Percentiles rank a stretch among this genome's conserved stretches.
Evolutionary conservation across 2,888 invertebrate species (phyloP).

Genomic region (Agelastica alni): DNA sequence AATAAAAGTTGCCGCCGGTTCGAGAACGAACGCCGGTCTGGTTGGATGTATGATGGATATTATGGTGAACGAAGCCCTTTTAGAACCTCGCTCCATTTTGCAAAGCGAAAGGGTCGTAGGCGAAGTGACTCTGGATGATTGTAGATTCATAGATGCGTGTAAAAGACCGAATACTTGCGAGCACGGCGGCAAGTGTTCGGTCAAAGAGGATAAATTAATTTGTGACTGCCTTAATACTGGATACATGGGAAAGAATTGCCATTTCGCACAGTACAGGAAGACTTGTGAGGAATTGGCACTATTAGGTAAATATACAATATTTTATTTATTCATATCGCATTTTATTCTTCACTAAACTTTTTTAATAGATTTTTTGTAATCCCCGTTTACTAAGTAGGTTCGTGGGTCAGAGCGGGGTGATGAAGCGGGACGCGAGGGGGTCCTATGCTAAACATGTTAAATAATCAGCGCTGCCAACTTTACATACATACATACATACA

Average conservation of each 20-base stretch:
- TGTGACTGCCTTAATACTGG: constrained; percentile 91
- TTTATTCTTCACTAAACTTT: too few species aligned
- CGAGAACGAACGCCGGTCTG: constrained; percentile 75
- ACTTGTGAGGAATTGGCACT: constrained; percentile 92
- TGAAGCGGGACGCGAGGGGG: too few species aligned
- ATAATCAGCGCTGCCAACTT: too few species aligned
- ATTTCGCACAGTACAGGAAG: constrained; percentile 88
- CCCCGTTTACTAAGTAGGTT: too few species aligned
- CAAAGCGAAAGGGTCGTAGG: constrained; percentile 84
- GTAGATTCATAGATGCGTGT: constrained; percentile 86
- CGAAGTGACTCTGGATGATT: constrained; percentile 88
- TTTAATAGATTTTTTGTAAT: too few species aligned
- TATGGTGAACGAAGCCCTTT: constrained; percentile 76
- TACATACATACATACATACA: too few species aligned
- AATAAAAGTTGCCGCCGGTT: constrained; percentile 74
- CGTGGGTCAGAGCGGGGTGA: too few species aligned
- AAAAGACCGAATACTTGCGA: constrained; percentile 89
- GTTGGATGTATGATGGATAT: constrained; percentile 93
- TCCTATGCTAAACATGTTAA: too few species aligned
- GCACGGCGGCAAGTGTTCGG: constrained; percentile 88
- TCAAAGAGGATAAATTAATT: constrained; percentile 82
- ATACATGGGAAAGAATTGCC: constrained; percentile 92
- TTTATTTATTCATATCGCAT: too few species aligned
- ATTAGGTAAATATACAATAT: constrained; percentile 65
- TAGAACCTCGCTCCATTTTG: constrained; percentile 78